These are phyloP conservation scores for Zeuzera pyrina DNA, from an alignment of 2,888 invertebrate genomes.

Conservation along the genomic window DNA sequence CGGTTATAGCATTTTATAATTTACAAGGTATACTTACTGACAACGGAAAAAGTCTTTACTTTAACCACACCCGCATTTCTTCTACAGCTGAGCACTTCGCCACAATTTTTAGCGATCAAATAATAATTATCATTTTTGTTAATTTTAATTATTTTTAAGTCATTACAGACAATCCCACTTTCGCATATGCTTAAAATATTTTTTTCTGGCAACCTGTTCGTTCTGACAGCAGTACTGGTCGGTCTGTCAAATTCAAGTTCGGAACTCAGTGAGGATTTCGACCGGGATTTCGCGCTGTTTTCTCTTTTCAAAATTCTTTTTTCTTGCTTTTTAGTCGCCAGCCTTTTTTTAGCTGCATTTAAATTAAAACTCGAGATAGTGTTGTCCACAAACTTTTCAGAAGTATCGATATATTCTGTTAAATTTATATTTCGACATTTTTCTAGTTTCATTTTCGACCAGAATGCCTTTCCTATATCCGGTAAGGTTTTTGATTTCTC, in stretches of 20 bases:
- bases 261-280: slow-evolving; percentile 27
- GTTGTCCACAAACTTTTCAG: slow-evolving; percentile 17
- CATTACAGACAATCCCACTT: slow-evolving; percentile 37
- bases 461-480: slow-evolving; percentile 52
- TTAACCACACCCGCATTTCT: slow-evolving; percentile 34
- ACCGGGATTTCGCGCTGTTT: background rate
- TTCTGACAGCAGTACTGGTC: slow-evolving; percentile 45
- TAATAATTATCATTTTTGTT: slow-evolving; percentile 36
- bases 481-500: slow-evolving; percentile 30
- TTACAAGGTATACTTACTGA: slow-evolving; percentile 34
- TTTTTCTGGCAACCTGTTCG: slow-evolving; percentile 31
- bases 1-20: too few relatives aligned
- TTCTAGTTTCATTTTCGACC: slow-evolving; percentile 52
- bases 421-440: slow-evolving; percentile 39
- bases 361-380: slow-evolving; percentile 32
- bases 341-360: slow-evolving; percentile 45
- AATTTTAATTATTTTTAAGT: slow-evolving; percentile 43
- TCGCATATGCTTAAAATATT: slow-evolving; percentile 34
- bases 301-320: background rate
- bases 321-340: slow-evolving; percentile 26
- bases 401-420: slow-evolving; percentile 29
- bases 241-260: slow-evolving; percentile 34
- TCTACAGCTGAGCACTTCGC: slow-evolving; percentile 48
- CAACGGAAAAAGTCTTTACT: slow-evolving; percentile 34
- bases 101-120: slow-evolving; percentile 50